Conservation (phyloP, 2,888 invertebrate genomes). For the Mythimna ferrago region DNA sequence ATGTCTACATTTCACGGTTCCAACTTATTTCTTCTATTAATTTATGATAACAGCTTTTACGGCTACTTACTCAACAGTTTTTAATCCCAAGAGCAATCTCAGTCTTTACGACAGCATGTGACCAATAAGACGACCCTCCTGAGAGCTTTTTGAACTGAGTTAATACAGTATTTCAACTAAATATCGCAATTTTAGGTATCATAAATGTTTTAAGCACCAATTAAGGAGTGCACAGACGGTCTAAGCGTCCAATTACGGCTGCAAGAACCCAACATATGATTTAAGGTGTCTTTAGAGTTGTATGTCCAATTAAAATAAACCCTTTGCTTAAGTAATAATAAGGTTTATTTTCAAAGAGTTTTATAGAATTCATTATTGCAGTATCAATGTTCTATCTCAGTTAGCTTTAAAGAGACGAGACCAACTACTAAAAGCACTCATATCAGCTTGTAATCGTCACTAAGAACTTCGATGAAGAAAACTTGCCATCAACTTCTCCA, state of each 20-base stretch:
- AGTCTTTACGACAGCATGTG: background rate
- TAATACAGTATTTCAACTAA: conserved; percentile 36
- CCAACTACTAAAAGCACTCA: background rate
- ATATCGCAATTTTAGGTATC: conserved; percentile 36
- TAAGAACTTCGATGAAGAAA: background rate
- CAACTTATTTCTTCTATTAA: background rate
- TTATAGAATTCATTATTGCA: background rate
- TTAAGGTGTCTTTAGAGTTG: conserved; percentile 1
- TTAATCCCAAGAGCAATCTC: background rate
- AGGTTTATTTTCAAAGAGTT: background rate
- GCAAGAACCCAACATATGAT: conserved; percentile 27
- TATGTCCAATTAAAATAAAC: conserved; percentile 11
- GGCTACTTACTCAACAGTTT: background rate
- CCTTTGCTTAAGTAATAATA: background rate
- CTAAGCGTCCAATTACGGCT: conserved; percentile 26
- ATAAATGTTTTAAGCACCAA: conserved; percentile 43
- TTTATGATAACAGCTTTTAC: background rate
- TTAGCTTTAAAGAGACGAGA: background rate
- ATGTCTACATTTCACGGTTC: background rate
- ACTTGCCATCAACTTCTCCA: background rate
- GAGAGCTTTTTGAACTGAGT: conserved; percentile 23
- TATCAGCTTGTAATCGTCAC: background rate
- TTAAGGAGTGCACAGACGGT: conserved; percentile 41
- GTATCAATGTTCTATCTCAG: background rate
- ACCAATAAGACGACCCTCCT: conserved; percentile 11